Base-by-base conservation (phyloP, 2,797 vertebrate species). In the Microctenopoma stevenorrisi region DNA sequence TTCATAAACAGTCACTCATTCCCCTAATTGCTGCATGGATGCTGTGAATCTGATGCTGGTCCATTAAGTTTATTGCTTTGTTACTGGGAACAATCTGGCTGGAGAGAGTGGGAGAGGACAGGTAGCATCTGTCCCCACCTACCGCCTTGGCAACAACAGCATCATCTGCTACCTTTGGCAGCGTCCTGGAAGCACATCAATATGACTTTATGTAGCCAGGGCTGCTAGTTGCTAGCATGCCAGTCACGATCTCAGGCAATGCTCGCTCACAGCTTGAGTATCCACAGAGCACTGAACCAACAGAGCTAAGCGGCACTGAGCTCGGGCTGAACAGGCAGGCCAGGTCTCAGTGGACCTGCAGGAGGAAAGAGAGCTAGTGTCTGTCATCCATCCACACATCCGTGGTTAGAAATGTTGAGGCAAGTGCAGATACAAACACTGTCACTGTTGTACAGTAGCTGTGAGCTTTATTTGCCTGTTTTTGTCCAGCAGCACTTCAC, bases 41-140 rank as follows among this genome's bases (percentile, higher is more conserved):
- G 86, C 78, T 70, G 86, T 93, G 88, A 91, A 91, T 87, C 15
- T 80, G 91, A 88, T 90, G 89, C 84, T 84, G 82, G 90, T 93
- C 91, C 89, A 86, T 92, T 92, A 90, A 88, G 84, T 91, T 93
- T 94, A 94, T 84, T 86, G 90, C 92, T 94, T 92, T 94, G 94
- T 94, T 93, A 93, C 89, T 55, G 68, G 69, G 78, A 89, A 89
- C 91, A 93, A 93, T 93, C 92, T 93, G 94, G 91, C 91, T 90
- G 85, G 56, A 90, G 90, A 85, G 89, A 90, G 82, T 80, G 58
- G 77, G 83, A 76, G 84, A 91, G 91, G 93, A 94, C 94, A 94
- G 93, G 93, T 95, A 95, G 93, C 94, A 95, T 94, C 94, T 95
- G 94, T 93, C 92, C 92, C 93, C 91, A 92, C 92, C 93, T 94